These are phyloP conservation scores for Cuculus canorus DNA, from an alignment of 2,797 vertebrate species.

Conservation along the genomic window DNA sequence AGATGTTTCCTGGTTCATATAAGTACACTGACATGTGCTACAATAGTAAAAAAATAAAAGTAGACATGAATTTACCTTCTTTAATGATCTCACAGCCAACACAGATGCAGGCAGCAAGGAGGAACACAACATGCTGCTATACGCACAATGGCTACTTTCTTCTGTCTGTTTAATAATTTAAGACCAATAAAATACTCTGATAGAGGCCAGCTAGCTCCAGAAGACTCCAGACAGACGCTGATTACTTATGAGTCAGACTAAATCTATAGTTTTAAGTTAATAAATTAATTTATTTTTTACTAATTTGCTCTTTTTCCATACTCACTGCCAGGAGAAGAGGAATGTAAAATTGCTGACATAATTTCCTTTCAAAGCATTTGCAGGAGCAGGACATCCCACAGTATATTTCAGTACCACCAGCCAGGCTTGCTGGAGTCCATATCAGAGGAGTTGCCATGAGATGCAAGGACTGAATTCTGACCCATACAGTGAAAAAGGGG, in stretches of 20 bases:
- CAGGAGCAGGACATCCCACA: background rate
- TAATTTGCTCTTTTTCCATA: background rate
- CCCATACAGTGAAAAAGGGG: rapidly evolving
- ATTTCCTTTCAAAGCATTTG: background rate
- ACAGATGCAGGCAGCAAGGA: background rate
- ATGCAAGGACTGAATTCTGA: background rate
- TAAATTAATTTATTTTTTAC: background rate
- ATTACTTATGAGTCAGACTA: background rate
- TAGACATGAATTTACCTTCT: background rate
- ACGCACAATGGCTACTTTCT: background rate
- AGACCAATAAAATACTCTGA: background rate
- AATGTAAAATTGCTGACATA: background rate
- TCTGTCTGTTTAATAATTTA: background rate
- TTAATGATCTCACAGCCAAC: background rate
- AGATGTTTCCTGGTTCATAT: background rate
- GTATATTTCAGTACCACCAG: background rate
- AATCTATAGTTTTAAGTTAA: background rate
- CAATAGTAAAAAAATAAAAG: background rate
- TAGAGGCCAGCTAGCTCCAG: background rate
- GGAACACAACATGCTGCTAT: background rate
- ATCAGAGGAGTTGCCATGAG: rapidly evolving
- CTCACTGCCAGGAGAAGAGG: background rate
- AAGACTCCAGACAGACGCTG: background rate
- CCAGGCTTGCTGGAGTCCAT: background rate
- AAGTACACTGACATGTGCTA: background rate